These are phyloP conservation scores for Semaprochilodus insignis DNA, from an alignment of 2,797 vertebrate genomes.

Conservation along the genomic window DNA sequence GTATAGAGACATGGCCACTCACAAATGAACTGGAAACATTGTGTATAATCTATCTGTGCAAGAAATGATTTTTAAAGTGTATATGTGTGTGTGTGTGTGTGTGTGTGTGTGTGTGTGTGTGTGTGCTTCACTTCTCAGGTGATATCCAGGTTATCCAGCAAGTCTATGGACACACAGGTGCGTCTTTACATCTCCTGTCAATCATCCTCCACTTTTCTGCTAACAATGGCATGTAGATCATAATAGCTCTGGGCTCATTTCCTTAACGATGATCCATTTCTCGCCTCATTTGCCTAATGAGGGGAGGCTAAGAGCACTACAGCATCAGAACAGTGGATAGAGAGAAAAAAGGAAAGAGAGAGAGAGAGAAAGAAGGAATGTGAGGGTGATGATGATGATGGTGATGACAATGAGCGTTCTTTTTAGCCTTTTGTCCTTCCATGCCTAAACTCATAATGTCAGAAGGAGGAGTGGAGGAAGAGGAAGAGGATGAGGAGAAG, in stretches of 20 bases:
- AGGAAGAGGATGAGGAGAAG: not conserved
- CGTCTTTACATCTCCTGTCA: slow-evolving; percentile 31
- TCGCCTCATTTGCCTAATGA: slow-evolving; percentile 56
- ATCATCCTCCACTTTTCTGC: slow-evolving; percentile 36
- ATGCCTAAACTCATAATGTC: slow-evolving; percentile 53
- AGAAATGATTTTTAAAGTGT: not conserved
- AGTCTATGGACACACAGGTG: slow-evolving; percentile 73
- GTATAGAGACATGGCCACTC: not conserved
- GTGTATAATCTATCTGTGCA: not conserved
- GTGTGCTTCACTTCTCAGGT: slow-evolving; percentile 68
- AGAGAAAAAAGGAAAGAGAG: slow-evolving; percentile 21
- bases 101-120: not conserved
- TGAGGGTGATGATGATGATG: slow-evolving; percentile 36
- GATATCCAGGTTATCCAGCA: slow-evolving; percentile 70
- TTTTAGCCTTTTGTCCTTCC: slow-evolving; percentile 40
- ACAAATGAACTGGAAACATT: not conserved
- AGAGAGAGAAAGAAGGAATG: slow-evolving; percentile 22
- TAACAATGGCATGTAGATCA: slow-evolving; percentile 47
- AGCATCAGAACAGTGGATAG: slow-evolving; percentile 47
- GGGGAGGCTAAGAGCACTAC: slow-evolving; percentile 42
- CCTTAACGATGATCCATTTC: slow-evolving; percentile 56
- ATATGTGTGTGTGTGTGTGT: not conserved
- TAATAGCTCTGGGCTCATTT: slow-evolving; percentile 58
- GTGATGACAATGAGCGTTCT: slow-evolving; percentile 13
- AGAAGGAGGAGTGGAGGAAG: slow-evolving; percentile 3